Evolutionary conservation across 2,888 invertebrate species (phyloP).

Genomic region (Notocelia uddmanniana): DNA sequence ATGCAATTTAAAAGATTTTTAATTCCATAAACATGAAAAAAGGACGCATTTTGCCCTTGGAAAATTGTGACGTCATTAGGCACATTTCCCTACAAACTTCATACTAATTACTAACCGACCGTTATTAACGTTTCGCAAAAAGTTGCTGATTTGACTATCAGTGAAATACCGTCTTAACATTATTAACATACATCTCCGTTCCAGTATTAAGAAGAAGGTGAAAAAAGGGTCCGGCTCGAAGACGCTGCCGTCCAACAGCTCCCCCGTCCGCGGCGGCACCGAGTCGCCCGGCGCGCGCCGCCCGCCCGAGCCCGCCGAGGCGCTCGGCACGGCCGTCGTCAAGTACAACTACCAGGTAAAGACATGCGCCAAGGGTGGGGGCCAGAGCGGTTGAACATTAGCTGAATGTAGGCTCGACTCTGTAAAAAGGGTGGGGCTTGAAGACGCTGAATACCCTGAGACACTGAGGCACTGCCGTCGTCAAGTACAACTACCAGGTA

Average conservation of each 20-base stretch:
- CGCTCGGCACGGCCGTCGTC: conserved; percentile 95
- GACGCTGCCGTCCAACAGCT: conserved; percentile 94
- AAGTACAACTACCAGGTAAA: conserved; percentile 97
- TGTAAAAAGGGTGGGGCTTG: too few relatives aligned
- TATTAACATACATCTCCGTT: conserved; percentile 48
- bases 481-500: conserved; percentile 96
- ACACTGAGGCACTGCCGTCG: conserved; percentile 94
- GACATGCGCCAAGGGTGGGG: too few relatives aligned
- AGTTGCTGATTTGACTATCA: too few relatives aligned
- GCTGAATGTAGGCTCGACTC: too few relatives aligned
- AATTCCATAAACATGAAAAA: too few relatives aligned
- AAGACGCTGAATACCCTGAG: conserved; percentile 94
- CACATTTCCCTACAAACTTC: too few relatives aligned
- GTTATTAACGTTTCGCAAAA: too few relatives aligned
- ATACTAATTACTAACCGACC: too few relatives aligned
- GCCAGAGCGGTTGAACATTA: too few relatives aligned
- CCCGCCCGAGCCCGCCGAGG: conserved; percentile 94
- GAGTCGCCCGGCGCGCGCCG: conserved; percentile 91
- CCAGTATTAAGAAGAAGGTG: conserved; percentile 94
- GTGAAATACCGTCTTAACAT: background rate
- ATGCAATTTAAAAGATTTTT: too few relatives aligned
- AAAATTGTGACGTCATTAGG: too few relatives aligned
- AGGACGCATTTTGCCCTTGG: too few relatives aligned
- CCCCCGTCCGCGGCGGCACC: conserved; percentile 91
- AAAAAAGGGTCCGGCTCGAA: conserved; percentile 94